A percentile compares a stretch with the other conserved stretches of the same genome.
phyloP scores from a whole-genome alignment of 2,888 invertebrate species.

The Euproctis similis region DNA sequence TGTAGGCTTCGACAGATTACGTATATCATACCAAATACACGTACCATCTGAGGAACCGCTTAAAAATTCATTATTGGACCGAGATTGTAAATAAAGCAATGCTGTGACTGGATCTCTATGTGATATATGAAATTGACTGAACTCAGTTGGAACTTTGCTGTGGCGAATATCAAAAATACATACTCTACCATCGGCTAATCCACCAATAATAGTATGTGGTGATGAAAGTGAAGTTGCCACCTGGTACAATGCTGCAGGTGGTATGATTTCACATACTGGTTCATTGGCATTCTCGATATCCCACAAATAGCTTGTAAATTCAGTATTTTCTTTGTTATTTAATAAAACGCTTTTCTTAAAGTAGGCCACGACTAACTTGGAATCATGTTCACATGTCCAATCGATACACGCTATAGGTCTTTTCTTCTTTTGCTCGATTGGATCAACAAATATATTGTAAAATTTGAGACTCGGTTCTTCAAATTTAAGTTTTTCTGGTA shows the following conservation, averaged over 20 bases:
- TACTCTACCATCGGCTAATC: conserved; percentile 44
- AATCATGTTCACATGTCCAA: conserved; percentile 79
- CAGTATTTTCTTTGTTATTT: conserved; percentile 17
- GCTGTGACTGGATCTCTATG: conserved; percentile 71
- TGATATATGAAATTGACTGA: conserved; percentile 63
- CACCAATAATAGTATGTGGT: conserved; percentile 35
- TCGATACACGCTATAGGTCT: conserved; percentile 72
- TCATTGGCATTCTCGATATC: conserved; percentile 60
- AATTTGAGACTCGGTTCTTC: conserved; percentile 70
- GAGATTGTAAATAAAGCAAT: conserved; percentile 72
- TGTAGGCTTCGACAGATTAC: conserved; percentile 74
- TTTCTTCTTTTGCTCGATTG: conserved; percentile 25
- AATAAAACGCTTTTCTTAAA: conserved; percentile 47
- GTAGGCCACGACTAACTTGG: conserved; percentile 78
- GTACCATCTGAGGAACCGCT: conserved; percentile 77
- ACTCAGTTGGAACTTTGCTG: conserved; percentile 81
- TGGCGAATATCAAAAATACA: conserved; percentile 83
- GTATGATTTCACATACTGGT: conserved; percentile 25
- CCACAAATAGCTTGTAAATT: conserved; percentile 79
- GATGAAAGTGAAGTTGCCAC: conserved; percentile 32
- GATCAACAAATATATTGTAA: conserved; percentile 79
- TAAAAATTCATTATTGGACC: conserved; percentile 76
- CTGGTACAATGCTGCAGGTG: conserved; percentile 43
- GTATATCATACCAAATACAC: conserved; percentile 80
- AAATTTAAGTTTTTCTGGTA: conserved; percentile 53